phyloP scores from a whole-genome alignment of 1,140 invertebrate species.

The Dermatophagoides farinae region DNA sequence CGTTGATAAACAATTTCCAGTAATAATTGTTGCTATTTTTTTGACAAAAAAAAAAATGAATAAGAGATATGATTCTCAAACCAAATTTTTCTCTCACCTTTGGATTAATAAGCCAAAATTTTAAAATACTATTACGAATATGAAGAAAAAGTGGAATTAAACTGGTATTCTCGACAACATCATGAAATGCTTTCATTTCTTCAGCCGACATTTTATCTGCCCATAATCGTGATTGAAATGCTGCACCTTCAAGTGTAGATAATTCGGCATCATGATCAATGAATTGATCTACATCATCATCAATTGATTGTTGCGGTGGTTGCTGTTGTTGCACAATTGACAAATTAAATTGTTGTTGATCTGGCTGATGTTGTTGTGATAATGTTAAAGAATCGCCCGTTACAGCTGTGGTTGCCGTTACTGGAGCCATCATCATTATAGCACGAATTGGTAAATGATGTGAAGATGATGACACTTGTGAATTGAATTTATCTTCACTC shows the following conservation, averaged over 20 bases:
- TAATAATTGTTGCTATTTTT: constrained; percentile 76
- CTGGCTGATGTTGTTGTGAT: background rate
- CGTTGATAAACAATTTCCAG: constrained; percentile 54
- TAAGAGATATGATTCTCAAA: constrained; percentile 83
- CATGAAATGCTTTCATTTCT: constrained; percentile 80
- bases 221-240: constrained; percentile 69
- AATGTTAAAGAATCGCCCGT: background rate
- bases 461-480: background rate
- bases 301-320: background rate
- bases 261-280: constrained; percentile 17
- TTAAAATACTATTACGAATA: constrained; percentile 1
- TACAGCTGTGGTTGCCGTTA: background rate
- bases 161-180: constrained; percentile 46
- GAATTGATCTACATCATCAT: background rate
- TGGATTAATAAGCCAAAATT: background rate
- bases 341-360: background rate
- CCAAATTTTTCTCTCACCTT: constrained; percentile 44
- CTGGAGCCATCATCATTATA: background rate
- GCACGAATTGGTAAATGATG: background rate
- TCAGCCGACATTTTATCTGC: constrained; percentile 83
- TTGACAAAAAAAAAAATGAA: constrained; percentile 94
- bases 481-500: too few relatives aligned
- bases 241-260: constrained; percentile 56
- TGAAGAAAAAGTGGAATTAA: constrained; percentile 17
- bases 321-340: background rate